Conservation (phyloP, 2,888 invertebrate species). For the Hetaerina titia region DNA sequence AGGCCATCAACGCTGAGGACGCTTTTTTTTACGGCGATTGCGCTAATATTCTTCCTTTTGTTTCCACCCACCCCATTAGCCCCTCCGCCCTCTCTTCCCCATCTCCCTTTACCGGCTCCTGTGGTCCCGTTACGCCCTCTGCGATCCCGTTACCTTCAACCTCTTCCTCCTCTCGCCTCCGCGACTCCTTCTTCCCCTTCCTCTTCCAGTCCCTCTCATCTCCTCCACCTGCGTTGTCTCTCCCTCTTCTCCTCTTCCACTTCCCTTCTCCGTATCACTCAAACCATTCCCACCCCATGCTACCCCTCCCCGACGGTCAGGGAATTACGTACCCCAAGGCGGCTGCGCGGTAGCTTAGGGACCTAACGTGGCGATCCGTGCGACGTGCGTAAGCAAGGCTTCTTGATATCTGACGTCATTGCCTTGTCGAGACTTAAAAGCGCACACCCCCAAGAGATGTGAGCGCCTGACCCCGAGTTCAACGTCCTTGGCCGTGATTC, state of each 20-base stretch:
- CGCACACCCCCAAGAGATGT: background rate
- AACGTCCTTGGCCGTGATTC: constrained; percentile 58
- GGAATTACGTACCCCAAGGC: background rate
- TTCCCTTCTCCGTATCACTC: background rate
- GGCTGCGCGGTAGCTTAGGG: constrained; percentile 21
- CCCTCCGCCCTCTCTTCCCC: background rate
- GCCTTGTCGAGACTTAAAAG: background rate
- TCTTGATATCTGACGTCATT: background rate
- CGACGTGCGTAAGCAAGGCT: background rate
- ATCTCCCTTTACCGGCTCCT: constrained; percentile 36
- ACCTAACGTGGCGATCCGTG: background rate
- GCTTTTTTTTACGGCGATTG: background rate
- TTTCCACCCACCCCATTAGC: constrained; percentile 36
- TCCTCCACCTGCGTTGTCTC: background rate
- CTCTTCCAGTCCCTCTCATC: background rate
- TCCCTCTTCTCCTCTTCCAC: background rate
- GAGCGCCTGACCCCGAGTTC: constrained; percentile 37
- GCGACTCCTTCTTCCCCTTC: background rate
- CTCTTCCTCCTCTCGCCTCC: background rate
- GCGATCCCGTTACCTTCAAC: background rate
- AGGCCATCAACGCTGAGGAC: background rate
- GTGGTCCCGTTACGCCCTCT: background rate
- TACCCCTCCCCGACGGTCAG: background rate
- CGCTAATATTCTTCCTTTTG: constrained; percentile 37
- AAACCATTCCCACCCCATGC: background rate